Percentiles rank a stretch among this genome's conserved stretches.
phyloP scores from a whole-genome alignment of 2,113 vertebrate genomes.

The Psilopogon haemacephalus region DNA sequence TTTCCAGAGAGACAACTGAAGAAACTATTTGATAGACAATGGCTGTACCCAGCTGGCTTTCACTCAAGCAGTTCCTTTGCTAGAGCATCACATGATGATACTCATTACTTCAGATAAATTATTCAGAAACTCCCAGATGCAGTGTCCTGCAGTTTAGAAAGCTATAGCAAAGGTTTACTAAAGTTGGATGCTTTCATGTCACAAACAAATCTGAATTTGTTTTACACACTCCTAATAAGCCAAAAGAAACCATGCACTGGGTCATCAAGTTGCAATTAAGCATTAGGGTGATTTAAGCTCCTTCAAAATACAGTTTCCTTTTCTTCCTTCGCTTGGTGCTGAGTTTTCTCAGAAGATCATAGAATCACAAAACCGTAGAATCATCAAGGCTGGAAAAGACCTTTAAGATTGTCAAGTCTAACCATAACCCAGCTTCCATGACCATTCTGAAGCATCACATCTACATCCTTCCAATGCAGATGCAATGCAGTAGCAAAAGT shows the following conservation, averaged over 20 bases:
- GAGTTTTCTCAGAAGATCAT: background rate
- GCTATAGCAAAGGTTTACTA: background rate
- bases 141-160: slow-evolving; percentile 28
- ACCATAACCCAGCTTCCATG: no score
- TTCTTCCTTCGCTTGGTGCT: background rate
- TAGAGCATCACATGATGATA: slow-evolving; percentile 50
- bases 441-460: no score
- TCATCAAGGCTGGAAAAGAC: no score
- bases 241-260: background rate
- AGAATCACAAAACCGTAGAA: no score
- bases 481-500: background rate
- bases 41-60: slow-evolving; percentile 52
- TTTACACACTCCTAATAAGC: background rate
- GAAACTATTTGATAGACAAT: slow-evolving; percentile 48
- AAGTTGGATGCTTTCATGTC: background rate
- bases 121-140: slow-evolving; percentile 61
- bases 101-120: slow-evolving; percentile 66
- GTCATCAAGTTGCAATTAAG: background rate
- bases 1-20: slow-evolving; percentile 60
- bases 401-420: no score
- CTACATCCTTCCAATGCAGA: no score
- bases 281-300: background rate
- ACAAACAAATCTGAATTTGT: background rate
- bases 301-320: background rate
- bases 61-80: slow-evolving; percentile 48